These are phyloP conservation scores for Mythimna lalbum DNA, from an alignment of 2,888 invertebrate genomes.

Conservation along the genomic window DNA sequence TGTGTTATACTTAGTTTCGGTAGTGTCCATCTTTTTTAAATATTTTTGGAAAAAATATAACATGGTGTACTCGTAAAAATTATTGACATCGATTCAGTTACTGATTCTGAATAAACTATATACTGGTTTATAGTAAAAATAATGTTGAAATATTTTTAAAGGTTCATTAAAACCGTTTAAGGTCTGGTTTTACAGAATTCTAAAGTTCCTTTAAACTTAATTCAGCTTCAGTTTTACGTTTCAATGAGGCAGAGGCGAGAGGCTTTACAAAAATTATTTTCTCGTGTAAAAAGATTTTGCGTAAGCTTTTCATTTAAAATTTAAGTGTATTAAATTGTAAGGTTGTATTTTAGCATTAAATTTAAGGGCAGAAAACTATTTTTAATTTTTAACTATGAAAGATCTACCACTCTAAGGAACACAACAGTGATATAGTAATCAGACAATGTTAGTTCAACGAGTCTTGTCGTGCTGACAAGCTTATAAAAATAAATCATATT, in stretches of 20 bases:
- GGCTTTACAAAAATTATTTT: constrained; percentile 9
- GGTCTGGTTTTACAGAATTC: background rate
- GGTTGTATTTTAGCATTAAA: background rate
- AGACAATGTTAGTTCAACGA: constrained; percentile 1
- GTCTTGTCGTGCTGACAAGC: background rate
- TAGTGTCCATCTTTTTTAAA: too few relatives aligned
- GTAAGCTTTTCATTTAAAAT: constrained; percentile 15
- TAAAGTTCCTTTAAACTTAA: constrained; percentile 19
- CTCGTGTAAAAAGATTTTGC: constrained; percentile 17
- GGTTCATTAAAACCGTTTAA: background rate
- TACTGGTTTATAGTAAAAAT: too few relatives aligned
- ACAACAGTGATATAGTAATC: background rate
- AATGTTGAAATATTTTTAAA: too few relatives aligned
- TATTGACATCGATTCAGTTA: too few relatives aligned
- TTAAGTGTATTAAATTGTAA: constrained; percentile 6
- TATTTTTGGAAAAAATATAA: too few relatives aligned
- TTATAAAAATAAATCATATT: constrained; percentile 23
- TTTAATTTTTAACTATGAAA: too few relatives aligned
- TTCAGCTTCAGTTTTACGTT: constrained; percentile 39
- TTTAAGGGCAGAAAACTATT: background rate
- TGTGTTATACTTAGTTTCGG: too few relatives aligned
- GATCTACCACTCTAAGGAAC: background rate
- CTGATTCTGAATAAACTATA: too few relatives aligned
- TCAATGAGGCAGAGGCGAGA: constrained; percentile 29
- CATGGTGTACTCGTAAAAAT: too few relatives aligned